These are phyloP conservation scores for Catagonus wagneri DNA, from an alignment of 2,113 vertebrate species.

Conservation along the genomic window DNA sequence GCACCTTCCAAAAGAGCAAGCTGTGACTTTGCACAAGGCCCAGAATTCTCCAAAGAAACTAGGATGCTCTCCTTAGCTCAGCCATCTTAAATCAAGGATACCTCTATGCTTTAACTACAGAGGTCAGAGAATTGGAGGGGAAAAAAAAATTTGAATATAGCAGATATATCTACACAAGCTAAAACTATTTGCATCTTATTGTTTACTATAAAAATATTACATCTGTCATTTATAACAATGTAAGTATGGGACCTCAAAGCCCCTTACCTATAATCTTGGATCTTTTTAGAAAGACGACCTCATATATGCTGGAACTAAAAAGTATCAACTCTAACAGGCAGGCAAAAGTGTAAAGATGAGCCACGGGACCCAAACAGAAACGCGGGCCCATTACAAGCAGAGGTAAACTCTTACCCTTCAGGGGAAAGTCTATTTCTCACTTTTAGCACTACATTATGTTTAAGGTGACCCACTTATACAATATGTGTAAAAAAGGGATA, in stretches of 20 bases:
- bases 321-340: neutral
- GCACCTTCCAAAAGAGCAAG: conserved; percentile 24
- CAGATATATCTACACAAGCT: neutral
- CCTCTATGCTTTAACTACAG: neutral
- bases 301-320: neutral
- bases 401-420: neutral
- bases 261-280: neutral
- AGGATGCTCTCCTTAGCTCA: neutral
- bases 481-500: neutral
- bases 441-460: neutral
- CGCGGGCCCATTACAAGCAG: neutral
- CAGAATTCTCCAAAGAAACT: neutral
- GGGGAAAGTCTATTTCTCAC: neutral
- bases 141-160: neutral
- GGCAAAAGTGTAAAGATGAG: neutral
- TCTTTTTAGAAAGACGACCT: neutral
- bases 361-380: neutral
- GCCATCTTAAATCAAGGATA: neutral
- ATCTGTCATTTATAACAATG: neutral
- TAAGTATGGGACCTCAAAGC: neutral
- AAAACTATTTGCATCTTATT: neutral
- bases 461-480: neutral
- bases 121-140: neutral
- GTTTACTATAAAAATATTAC: neutral
- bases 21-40: neutral